Evolutionary conservation across 92 coral and sea anemone species (phyloP), one percentile per base, ranked within the genome.

Genomic region (Nematostella vectensis): DNA sequence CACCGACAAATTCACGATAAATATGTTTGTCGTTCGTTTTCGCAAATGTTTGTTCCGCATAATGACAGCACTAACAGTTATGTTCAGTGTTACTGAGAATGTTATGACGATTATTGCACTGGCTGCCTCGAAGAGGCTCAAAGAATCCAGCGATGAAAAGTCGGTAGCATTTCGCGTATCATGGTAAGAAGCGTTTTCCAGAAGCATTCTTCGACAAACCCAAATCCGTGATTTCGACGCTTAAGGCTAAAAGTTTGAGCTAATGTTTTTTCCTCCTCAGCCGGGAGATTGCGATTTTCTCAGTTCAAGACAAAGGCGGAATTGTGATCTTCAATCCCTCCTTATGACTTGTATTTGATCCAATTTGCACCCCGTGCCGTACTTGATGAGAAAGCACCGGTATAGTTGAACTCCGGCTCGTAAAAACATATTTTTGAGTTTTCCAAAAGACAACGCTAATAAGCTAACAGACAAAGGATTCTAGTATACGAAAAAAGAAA

Each of bases 1-100:
- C 48, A 89, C 48, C 9, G 82, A 85, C 56, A 89, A 61, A 48
- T 89, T 89, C 18, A 89, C 55, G 12, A 89, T 87, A 33, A 89
- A 85, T 13, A 89, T 68, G 49, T 78, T 89, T n/a, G 94, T 82
- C 24, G 95, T 75, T 25, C 77, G 61, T 30, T 63, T 60, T 11
- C 80, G 66, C 9, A 85, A 43, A 26, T 79, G 70, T 29, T 85
- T 89, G 60, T 68, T 71, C 25, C 70, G 55, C 50, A 75, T 70
- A 47, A 89, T 73, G 21, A 89, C 93, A 11, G 56, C 59, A 38
- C 75, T 80, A 6, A 82, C 76, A 4, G 87, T 71, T 18, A 64
- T 55, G 57, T 89, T 89, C 40, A 89, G 27, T 3, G 69, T 11
- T 24, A 89, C 51, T 3, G 97, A 76, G 11, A 67, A 60, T 20